Evolutionary conservation across 1,140 invertebrate species (phyloP).

Genomic region (Orchesella cincta): DNA sequence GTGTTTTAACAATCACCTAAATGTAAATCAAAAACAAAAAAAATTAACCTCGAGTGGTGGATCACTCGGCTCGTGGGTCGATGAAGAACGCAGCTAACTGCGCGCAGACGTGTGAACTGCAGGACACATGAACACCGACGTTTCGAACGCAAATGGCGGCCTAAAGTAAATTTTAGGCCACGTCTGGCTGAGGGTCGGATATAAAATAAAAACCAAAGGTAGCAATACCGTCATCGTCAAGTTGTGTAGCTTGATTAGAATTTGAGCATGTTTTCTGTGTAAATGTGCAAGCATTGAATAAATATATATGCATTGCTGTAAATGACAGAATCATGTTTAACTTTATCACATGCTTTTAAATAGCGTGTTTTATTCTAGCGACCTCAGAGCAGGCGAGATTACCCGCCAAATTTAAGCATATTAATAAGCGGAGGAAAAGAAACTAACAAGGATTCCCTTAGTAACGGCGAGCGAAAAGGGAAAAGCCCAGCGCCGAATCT

Average conservation of each 20-base stretch:
- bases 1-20: no score
- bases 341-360: no score
- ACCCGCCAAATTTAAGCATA: slow-evolving; percentile 86
- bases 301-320: no score
- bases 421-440: slow-evolving; percentile 89
- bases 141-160: slow-evolving; percentile 80
- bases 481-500: slow-evolving; percentile 72
- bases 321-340: no score
- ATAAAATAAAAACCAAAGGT: no score
- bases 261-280: no score
- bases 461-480: slow-evolving; percentile 83
- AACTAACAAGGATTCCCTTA: slow-evolving; percentile 85
- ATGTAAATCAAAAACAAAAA: background rate
- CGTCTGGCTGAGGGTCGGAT: no score
- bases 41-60: slow-evolving; percentile 58
- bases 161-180: no score
- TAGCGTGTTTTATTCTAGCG: slow-evolving; percentile 63
- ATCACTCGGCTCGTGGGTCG: slow-evolving; percentile 76
- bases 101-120: slow-evolving; percentile 76
- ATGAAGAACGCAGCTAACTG: slow-evolving; percentile 79
- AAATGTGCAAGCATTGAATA: no score
- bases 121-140: slow-evolving; percentile 67
- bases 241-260: no score
- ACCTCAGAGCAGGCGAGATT: slow-evolving; percentile 71
- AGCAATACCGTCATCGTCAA: no score